These are phyloP conservation scores for Varanus salvator DNA, from an alignment of 2,113 vertebrate genomes.

Conservation along the genomic window DNA sequence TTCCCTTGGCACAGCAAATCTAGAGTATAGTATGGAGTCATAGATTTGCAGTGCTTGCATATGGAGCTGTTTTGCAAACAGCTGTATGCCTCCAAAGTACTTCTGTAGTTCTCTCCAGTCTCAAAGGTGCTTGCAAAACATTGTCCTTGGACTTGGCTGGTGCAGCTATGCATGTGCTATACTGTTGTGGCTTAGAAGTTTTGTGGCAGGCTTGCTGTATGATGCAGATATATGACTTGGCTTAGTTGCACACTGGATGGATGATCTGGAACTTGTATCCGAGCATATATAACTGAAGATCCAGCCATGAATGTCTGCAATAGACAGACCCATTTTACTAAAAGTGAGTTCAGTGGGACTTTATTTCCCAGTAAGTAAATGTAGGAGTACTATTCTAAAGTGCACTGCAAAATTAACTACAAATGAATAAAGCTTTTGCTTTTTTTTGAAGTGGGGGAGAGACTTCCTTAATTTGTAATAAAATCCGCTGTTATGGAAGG, in stretches of 20 bases:
- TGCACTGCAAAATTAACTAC: not conserved
- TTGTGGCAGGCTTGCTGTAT: not conserved
- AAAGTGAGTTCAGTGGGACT: too few species aligned
- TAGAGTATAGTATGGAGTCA: not conserved
- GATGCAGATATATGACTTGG: not conserved
- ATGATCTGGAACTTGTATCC: not conserved
- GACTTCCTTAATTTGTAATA: not conserved
- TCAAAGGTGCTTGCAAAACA: not conserved
- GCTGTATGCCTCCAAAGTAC: not conserved
- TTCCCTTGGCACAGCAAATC: not conserved
- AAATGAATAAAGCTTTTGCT: not conserved
- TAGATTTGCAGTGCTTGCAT: too few species aligned
- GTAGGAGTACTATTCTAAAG: not conserved
- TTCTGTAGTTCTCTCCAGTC: not conserved
- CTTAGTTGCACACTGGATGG: too few species aligned
- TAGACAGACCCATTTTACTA: not conserved
- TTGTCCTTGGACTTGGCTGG: too few species aligned
- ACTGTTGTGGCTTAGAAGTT: not conserved
- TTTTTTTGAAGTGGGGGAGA: too few species aligned
- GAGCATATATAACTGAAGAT: not conserved
- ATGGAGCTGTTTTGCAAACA: not conserved
- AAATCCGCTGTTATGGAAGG: not conserved
- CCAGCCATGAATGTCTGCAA: not conserved
- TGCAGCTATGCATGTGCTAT: not conserved
- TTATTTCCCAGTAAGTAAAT: not conserved